These are phyloP conservation scores for Emmelina monodactyla DNA, from an alignment of 2,888 invertebrate genomes.

Conservation along the genomic window DNA sequence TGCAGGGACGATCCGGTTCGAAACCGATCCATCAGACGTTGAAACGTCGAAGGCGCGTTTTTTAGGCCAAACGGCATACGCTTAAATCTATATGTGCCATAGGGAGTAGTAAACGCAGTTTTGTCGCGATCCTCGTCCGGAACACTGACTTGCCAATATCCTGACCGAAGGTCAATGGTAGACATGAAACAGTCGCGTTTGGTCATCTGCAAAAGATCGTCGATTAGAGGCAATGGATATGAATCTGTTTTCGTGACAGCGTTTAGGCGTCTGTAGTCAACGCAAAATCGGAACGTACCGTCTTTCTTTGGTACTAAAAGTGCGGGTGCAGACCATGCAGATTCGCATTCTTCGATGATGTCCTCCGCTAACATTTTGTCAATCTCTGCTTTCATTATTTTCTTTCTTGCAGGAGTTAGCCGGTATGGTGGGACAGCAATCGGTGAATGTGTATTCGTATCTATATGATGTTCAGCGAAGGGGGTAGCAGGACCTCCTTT, in stretches of 20 bases:
- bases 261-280: conserved; percentile 4
- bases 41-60: conserved; percentile 23
- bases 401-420: too few relatives aligned
- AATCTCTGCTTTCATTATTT: conserved; percentile 3
- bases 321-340: conserved; percentile 16
- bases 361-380: conserved; percentile 6
- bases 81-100: conserved; percentile 19
- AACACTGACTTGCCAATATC: conserved; percentile 27
- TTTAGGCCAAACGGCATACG: conserved; percentile 24
- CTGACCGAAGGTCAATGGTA: conserved; percentile 25
- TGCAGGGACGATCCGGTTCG: neutral
- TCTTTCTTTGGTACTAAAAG: conserved; percentile 2
- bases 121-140: conserved; percentile 17
- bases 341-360: conserved; percentile 25
- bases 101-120: conserved; percentile 21
- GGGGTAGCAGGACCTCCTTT: too few relatives aligned
- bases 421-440: too few relatives aligned
- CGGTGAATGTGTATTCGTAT: too few relatives aligned
- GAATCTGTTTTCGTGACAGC: conserved; percentile 1
- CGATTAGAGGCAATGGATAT: conserved; percentile 21
- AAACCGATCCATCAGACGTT: conserved; percentile 14
- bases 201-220: conserved; percentile 24
- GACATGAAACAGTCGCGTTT: conserved; percentile 17
- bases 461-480: too few relatives aligned
- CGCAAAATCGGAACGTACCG: conserved; percentile 2